These are phyloP conservation scores for Parnassius orleans DNA, from an alignment of 2,888 invertebrate species.

Conservation along the genomic window DNA sequence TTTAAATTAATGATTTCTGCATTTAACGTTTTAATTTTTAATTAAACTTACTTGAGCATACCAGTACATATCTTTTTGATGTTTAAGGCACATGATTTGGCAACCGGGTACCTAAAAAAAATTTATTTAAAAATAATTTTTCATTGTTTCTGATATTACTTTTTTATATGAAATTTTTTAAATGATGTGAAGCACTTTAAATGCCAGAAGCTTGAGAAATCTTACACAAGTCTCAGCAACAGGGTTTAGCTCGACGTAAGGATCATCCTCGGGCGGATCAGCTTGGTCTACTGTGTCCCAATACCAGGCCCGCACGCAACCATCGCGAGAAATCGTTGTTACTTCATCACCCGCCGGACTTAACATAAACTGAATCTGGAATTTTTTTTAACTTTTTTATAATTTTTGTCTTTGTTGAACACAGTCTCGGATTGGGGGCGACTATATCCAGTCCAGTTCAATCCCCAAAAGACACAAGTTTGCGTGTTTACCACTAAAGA, in stretches of 20 bases:
- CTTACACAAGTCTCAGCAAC: conserved; percentile 87
- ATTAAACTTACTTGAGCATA: conserved; percentile 86
- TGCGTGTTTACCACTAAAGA: no score
- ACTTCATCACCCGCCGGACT: conserved; percentile 69
- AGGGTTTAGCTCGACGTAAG: conserved; percentile 91
- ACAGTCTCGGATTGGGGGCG: no score
- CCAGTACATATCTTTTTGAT: conserved; percentile 79
- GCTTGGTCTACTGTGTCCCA: conserved; percentile 95
- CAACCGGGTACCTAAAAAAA: conserved; percentile 62
- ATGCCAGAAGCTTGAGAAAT: background rate
- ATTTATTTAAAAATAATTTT: background rate
- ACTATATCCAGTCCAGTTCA: no score
- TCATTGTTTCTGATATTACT: background rate
- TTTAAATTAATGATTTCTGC: no score
- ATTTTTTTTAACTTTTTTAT: background rate
- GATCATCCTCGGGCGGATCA: conserved; percentile 90
- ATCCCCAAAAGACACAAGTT: no score
- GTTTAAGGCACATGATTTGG: conserved; percentile 70
- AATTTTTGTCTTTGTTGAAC: no score
- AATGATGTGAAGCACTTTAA: no score
- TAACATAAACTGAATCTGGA: conserved; percentile 71
- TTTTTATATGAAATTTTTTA: background rate
- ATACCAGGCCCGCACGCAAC: conserved; percentile 91
- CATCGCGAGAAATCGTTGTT: conserved; percentile 84
- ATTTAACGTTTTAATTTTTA: conserved; percentile 11